Conservation (phyloP, 2,797 vertebrate species). For the Aldrovandia affinis region DNA sequence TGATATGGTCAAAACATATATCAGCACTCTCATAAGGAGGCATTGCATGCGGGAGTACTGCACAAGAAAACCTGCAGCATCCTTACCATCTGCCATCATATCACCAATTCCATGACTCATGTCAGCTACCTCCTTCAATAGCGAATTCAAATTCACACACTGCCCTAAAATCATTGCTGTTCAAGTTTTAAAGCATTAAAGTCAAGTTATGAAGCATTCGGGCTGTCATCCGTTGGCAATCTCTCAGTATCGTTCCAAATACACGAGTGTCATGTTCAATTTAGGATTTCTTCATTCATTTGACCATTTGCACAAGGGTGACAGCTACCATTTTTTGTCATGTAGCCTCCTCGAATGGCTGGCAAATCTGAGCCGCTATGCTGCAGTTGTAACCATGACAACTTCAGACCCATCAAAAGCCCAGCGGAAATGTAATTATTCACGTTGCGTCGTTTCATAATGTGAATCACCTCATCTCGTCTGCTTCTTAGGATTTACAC, state of each 20-base stretch:
- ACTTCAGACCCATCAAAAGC: conserved; percentile 7
- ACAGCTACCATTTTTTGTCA: background rate
- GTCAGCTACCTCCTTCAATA: background rate
- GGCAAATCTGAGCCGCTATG: background rate
- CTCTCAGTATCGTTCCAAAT: background rate
- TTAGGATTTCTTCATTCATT: background rate
- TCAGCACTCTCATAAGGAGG: background rate
- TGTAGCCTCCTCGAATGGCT: background rate
- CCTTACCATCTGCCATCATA: background rate
- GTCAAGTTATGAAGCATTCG: background rate
- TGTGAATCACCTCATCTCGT: background rate
- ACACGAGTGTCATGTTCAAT: background rate
- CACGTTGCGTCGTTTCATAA: background rate
- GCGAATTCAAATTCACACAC: background rate
- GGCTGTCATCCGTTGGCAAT: background rate
- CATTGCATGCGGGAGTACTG: background rate
- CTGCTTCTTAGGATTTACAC: background rate
- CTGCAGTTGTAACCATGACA: background rate
- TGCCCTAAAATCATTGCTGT: background rate
- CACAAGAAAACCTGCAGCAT: background rate
- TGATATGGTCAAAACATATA: too few species aligned
- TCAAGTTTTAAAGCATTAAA: background rate
- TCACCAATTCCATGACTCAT: background rate
- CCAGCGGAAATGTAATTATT: background rate
- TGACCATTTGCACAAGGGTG: background rate